Conservation (phyloP, 2,797 vertebrate genomes). For the Paedocypris micromegethes region DNA sequence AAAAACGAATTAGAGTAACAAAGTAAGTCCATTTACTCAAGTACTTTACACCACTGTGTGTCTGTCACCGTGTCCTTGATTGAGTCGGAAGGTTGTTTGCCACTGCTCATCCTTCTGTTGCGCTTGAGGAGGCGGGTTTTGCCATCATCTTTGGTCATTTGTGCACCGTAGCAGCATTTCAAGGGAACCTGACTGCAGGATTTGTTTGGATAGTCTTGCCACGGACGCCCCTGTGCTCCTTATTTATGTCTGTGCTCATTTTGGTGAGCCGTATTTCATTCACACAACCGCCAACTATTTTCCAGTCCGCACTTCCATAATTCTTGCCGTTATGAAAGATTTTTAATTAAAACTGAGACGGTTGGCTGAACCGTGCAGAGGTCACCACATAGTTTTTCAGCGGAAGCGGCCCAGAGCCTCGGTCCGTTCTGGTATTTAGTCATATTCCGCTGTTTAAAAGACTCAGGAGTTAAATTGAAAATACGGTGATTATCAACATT, state of each 20-base stretch:
- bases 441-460: constrained; percentile 53
- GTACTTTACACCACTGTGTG: neutral
- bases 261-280: constrained; percentile 59
- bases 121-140: neutral
- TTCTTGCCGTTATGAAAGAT: constrained; percentile 63
- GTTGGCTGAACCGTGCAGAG: constrained; percentile 59
- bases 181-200: constrained; percentile 24
- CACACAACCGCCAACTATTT: constrained; percentile 58
- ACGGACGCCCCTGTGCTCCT: constrained; percentile 30
- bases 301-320: constrained; percentile 58
- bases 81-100: too few relatives aligned
- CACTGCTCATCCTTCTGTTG: too few relatives aligned
- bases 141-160: constrained; percentile 7
- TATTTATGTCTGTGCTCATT: constrained; percentile 61
- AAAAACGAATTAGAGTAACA: too few relatives aligned
- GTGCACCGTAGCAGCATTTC: constrained; percentile 5
- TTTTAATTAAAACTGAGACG: constrained; percentile 72
- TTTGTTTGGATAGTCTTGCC: constrained; percentile 58
- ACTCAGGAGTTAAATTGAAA: constrained; percentile 59
- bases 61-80: constrained; percentile 11
- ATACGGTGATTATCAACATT: constrained; percentile 54
- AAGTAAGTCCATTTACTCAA: too few relatives aligned
- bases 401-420: constrained; percentile 39
- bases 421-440: constrained; percentile 50
- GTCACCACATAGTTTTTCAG: constrained; percentile 59